Evolutionary conservation across 1,140 invertebrate species (phyloP).

Genomic region (Acromyrmex echinatior): DNA sequence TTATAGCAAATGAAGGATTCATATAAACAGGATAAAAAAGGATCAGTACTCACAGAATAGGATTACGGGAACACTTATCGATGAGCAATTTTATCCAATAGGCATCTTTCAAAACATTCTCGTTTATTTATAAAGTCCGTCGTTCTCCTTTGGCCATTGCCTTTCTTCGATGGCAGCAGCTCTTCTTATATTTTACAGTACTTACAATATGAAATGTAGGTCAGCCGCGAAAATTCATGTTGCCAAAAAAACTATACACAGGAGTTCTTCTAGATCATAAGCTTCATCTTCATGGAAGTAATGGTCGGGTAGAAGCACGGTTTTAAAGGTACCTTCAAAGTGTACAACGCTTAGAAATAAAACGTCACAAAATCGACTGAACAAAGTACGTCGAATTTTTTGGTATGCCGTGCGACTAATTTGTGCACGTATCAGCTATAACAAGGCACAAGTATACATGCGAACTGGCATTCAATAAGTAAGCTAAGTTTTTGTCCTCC

Average conservation of each 20-base stretch:
- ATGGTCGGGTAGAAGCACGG: conserved; percentile 10
- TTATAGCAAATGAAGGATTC: neutral
- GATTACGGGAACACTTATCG: neutral
- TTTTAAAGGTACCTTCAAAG: conserved; percentile 7
- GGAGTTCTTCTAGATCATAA: neutral
- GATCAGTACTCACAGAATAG: conserved; percentile 26
- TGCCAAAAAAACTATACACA: conserved; percentile 35
- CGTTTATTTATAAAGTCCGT: conserved; percentile 73
- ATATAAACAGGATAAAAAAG: conserved; percentile 15
- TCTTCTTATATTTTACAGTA: conserved; percentile 81
- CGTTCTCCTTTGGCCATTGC: conserved; percentile 30
- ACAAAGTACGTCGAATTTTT: conserved; percentile 32
- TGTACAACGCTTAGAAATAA: conserved; percentile 32
- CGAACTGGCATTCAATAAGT: conserved; percentile 59
- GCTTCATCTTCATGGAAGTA: conserved; percentile 22
- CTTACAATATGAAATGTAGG: conserved; percentile 77
- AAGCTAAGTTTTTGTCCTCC: conserved; percentile 67
- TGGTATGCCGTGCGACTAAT: conserved; percentile 43
- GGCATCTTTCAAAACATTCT: conserved; percentile 27
- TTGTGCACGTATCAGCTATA: conserved; percentile 65
- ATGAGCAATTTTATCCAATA: conserved; percentile 1
- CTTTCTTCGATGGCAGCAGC: conserved; percentile 36
- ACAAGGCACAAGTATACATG: conserved; percentile 73
- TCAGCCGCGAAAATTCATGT: conserved; percentile 24
- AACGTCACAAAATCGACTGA: neutral